Base-by-base conservation (phyloP, 2,888 invertebrate species). In the Pristionchus maxplancki region DNA sequence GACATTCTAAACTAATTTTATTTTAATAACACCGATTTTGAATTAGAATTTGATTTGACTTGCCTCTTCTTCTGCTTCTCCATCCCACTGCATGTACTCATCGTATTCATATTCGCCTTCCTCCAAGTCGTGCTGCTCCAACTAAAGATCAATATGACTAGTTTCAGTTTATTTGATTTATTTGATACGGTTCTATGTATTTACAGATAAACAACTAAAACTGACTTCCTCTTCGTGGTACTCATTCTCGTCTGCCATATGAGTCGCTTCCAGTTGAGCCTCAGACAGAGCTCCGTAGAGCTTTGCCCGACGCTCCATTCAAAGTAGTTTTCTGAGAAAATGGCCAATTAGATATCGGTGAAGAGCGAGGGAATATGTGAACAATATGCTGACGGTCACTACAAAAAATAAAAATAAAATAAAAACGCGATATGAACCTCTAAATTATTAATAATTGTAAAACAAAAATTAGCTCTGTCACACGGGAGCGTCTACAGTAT, bases 51-150 rank as follows among this genome's bases (percentile, higher is more conserved):
- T 28, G 6, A 81, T 17, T 3, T 15, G 6, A 17, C 67, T 24
- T 50, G 17, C 81, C 50, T 81, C 81, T 40, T 81, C 81, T 17
- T 81, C 48, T 17, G 74, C 40, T 9, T 81, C 81, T 81, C 81
- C 81, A 17, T 81, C 81, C 81, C 81, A 81, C 15, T 37, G 74
- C 37, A 28, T 13, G 31, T 50, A 50, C 28, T 78, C 40, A 4
- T 17, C 28, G 37, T 50, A 81, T 6, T 71, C 62, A 31, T 78
- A 78, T 44, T 78, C 81, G 11, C 81, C 81, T 15, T 81, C 81
- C 6, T 81, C 50, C 81, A 81, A 37, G 4, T 50, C 81, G 34
- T 50, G 48, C 0, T 31, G 50, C 1, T 31, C 81, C 17, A 81
- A 50, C 81, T 81, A 81, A 81, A 81, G 20, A 8, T 40, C 9